Base-by-base conservation (phyloP, 2,113 vertebrate genomes). In the Vidua macroura region DNA sequence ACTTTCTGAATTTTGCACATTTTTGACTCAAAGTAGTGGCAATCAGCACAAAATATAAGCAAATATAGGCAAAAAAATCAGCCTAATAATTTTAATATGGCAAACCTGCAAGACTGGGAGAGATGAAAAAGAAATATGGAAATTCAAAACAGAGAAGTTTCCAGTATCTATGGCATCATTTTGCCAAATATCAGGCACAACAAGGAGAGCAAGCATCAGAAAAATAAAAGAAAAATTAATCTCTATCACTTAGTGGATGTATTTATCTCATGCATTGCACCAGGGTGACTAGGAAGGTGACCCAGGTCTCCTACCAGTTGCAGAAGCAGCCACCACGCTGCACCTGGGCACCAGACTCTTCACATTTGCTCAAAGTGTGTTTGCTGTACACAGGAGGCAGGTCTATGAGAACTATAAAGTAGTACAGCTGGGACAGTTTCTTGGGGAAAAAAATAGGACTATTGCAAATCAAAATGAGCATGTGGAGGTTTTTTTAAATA, bases 381-480 rank as follows among this genome's bases (percentile, higher is more conserved):
- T 30, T 67, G 15, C 41, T 30, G 4, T 30, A 52, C 21, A 52
- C 37, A 83, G 68, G 55, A 70, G 51, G 35, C 1, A 53, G 25
- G 39, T 43, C 33, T 46, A 31, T 63, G 23, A 82, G 31, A 31
- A 72, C 9, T n/a, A 31, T 21, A 35, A 60, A 44, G 33, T 5
- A 48, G 35, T 37, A 43, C 9, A 52, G 19, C 52, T 70, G 27
- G 31, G 21, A 90, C 4, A 69, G 8, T 44, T 55, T 62, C 11
- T 35, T 58, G 7, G 28, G 6, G 0, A 0, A 1, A 19, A 18
- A 33, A 15, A 46, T 20, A 39, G 2, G 7, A 15, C 24, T 56
- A 31, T 10, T 62, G 13, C 15, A 62, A 83, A 70, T 43, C 35
- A 58, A 67, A 88, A 33, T 15, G 18, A 6, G 7, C 11, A 7